Evolutionary conservation across 2,797 vertebrate genomes (phyloP).

Genomic region (Chaunax sp.): DNA sequence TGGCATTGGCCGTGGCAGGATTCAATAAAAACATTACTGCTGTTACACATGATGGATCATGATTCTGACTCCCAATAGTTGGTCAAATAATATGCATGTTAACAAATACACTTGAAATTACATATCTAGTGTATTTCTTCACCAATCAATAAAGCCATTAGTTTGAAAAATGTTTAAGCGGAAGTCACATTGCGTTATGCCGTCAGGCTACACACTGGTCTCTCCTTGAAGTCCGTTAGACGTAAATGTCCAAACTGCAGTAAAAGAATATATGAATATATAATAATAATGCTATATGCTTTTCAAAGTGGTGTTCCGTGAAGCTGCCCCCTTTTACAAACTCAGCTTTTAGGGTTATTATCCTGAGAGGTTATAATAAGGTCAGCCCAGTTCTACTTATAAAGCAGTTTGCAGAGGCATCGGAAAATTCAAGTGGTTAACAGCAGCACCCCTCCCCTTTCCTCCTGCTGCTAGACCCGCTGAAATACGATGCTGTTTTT

Average conservation of each 20-base stretch:
- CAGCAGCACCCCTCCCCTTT: slow-evolving; percentile 15
- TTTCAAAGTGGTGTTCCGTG: too few relatives aligned
- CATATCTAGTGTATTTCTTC: too few relatives aligned
- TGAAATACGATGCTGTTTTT: slow-evolving; percentile 27
- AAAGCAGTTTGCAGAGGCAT: slow-evolving; percentile 21
- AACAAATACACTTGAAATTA: too few relatives aligned
- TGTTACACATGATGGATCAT: too few relatives aligned
- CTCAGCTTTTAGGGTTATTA: not conserved
- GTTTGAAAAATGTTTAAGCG: slow-evolving; percentile 44
- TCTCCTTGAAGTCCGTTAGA: not conserved
- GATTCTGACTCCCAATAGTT: too few relatives aligned
- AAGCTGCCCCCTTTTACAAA: rapidly evolving
- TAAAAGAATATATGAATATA: not conserved
- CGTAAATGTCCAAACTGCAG: slow-evolving; percentile 14
- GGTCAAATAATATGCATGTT: too few relatives aligned
- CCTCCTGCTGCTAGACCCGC: not conserved
- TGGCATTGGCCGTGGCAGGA: too few relatives aligned
- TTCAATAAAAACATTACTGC: too few relatives aligned
- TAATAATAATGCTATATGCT: not conserved
- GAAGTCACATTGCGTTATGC: slow-evolving; percentile 16
- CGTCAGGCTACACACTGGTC: not conserved
- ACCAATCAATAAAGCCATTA: slow-evolving; percentile 4
- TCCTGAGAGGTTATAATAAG: too few relatives aligned
- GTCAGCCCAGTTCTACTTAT: not conserved
- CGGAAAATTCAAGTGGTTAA: slow-evolving; percentile 54